A percentile compares a stretch with the other conserved stretches of the same genome.
phyloP scores from a whole-genome alignment of 2,113 vertebrate genomes.

The Tympanuchus pallidicinctus region DNA sequence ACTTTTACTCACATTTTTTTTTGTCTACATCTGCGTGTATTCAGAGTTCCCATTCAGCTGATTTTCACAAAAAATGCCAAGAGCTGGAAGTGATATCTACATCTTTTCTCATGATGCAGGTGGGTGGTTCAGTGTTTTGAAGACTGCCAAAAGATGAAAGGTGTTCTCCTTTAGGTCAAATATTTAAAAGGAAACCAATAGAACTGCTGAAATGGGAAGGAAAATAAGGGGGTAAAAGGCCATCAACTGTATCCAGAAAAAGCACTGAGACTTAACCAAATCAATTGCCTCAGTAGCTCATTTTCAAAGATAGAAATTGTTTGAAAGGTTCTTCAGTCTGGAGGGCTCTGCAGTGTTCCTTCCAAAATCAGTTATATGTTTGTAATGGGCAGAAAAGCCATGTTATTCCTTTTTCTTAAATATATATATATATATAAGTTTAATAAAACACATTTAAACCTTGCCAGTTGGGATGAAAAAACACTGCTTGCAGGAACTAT shows the following conservation, averaged over 20 bases:
- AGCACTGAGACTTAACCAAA: neutral
- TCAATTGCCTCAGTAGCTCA: neutral
- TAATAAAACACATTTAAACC: constrained; percentile 2
- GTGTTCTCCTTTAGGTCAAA: neutral
- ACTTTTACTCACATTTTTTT: neutral
- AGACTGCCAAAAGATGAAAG: neutral
- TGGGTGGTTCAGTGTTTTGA: neutral
- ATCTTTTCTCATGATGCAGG: neutral
- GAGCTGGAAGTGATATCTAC: neutral
- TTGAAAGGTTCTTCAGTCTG: neutral
- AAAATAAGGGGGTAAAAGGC: no score
- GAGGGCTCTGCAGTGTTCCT: neutral
- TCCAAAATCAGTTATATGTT: neutral
- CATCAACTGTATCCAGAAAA: neutral
- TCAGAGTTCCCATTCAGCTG: neutral
- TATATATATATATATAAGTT: no score
- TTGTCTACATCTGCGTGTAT: neutral
- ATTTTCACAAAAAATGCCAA: neutral
- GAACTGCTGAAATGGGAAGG: neutral
- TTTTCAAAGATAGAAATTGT: neutral
- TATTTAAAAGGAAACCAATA: neutral
- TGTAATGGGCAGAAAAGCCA: neutral
- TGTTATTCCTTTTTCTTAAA: neutral
- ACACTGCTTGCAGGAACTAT: neutral
- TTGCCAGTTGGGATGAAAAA: constrained; percentile 31